Percentiles rank a stretch among this genome's conserved stretches.
phyloP scores from a whole-genome alignment of 2,888 invertebrate genomes.

The Netelia inedita region DNA sequence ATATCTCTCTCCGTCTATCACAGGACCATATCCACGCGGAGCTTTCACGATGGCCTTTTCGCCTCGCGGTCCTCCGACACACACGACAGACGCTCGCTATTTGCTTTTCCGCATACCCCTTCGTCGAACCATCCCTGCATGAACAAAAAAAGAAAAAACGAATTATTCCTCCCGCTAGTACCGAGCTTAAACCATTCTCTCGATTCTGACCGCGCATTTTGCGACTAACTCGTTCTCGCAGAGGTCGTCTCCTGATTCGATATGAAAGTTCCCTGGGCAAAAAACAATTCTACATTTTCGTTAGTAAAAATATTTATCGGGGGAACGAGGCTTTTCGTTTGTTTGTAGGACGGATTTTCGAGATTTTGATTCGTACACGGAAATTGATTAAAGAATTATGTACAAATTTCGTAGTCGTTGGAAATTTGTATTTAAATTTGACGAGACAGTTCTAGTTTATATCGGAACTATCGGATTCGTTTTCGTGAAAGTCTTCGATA shows the following conservation, averaged over 20 bases:
- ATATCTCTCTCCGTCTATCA: conserved; percentile 20
- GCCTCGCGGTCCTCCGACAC: conserved; percentile 51
- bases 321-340: too few relatives aligned
- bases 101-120: conserved; percentile 60
- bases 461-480: too few relatives aligned
- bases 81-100: conserved; percentile 63
- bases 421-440: too few relatives aligned
- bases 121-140: neutral
- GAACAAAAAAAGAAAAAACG: conserved; percentile 15
- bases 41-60: conserved; percentile 42
- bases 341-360: neutral
- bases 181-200: conserved; percentile 30
- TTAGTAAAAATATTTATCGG: too few relatives aligned
- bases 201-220: conserved; percentile 11
- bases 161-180: conserved; percentile 55
- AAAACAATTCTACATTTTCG: neutral
- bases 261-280: neutral
- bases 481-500: too few relatives aligned
- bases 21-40: conserved; percentile 15
- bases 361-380: too few relatives aligned
- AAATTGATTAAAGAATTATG: too few relatives aligned
- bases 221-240: conserved; percentile 10
- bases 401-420: too few relatives aligned
- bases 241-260: conserved; percentile 41
- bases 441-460: too few relatives aligned